These are phyloP conservation scores for Spea hammondii DNA, from an alignment of 2,797 vertebrate species.

Conservation along the genomic window DNA sequence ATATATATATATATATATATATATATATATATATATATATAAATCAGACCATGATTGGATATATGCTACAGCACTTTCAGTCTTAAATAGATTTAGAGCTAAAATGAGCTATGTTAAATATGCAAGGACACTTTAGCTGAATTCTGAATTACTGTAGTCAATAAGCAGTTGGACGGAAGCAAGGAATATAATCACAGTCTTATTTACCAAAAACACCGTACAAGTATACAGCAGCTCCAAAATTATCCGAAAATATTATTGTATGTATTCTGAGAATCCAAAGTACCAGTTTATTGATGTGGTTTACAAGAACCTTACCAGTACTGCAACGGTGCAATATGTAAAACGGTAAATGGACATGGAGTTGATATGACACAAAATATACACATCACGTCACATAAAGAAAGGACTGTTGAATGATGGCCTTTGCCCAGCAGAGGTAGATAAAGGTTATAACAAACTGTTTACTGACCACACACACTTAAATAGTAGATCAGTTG, in stretches of 20 bases:
- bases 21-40: no score
- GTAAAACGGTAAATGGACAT: conserved; percentile 51
- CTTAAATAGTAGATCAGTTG: conserved; percentile 60
- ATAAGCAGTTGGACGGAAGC: no score
- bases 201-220: conserved; percentile 54
- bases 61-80: no score
- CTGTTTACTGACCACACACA: conserved; percentile 62
- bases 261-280: conserved; percentile 43
- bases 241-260: conserved; percentile 43
- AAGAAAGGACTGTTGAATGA: conserved; percentile 47
- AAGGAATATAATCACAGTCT: conserved; percentile 11
- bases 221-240: conserved; percentile 47
- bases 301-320: conserved; percentile 50
- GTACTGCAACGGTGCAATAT: conserved; percentile 42
- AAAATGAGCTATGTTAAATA: no score
- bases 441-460: conserved; percentile 66
- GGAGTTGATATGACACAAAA: conserved; percentile 52
- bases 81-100: no score
- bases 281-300: conserved; percentile 51
- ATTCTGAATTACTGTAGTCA: no score
- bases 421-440: conserved; percentile 64
- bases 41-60: no score
- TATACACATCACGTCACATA: conserved; percentile 50
- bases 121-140: no score
- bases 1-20: no score